Percentiles rank a stretch among this genome's conserved stretches.
phyloP scores from a whole-genome alignment of 2,797 vertebrate species.

The Chaetodon trifasciatus region DNA sequence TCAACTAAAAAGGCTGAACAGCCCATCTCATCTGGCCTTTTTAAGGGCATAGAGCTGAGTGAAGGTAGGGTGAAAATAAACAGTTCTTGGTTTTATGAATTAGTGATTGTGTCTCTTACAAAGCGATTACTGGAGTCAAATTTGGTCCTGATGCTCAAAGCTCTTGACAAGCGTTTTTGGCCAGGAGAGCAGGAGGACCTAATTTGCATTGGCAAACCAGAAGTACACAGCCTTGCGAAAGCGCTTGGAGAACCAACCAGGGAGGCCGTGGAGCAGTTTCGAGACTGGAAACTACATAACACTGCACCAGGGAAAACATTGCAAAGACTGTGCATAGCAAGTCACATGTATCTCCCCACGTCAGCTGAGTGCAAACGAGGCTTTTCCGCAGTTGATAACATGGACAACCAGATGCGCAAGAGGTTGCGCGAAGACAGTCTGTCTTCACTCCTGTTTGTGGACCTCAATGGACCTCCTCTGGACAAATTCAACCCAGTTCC shows the following conservation, averaged over 20 bases:
- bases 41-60: constrained; percentile 14
- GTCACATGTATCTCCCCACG: neutral
- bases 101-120: neutral
- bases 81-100: neutral
- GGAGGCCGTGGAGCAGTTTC: too few species aligned
- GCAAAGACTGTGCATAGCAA: neutral
- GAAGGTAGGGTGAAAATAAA: constrained; percentile 4
- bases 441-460: neutral
- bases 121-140: neutral
- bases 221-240: too few species aligned
- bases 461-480: neutral
- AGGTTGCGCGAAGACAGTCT: neutral
- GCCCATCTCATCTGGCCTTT: constrained; percentile 19
- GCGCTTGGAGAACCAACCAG: too few species aligned
- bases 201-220: neutral
- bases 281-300: too few species aligned
- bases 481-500: too few species aligned
- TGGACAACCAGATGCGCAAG: neutral
- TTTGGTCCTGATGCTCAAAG: neutral
- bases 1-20: constrained; percentile 21
- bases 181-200: neutral
- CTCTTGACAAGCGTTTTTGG: neutral
- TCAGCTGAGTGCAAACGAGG: neutral
- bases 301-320: too few species aligned
- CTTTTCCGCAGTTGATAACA: neutral